Base-by-base conservation (phyloP, 2,888 invertebrate genomes). In the Chrysolina haemoptera region DNA sequence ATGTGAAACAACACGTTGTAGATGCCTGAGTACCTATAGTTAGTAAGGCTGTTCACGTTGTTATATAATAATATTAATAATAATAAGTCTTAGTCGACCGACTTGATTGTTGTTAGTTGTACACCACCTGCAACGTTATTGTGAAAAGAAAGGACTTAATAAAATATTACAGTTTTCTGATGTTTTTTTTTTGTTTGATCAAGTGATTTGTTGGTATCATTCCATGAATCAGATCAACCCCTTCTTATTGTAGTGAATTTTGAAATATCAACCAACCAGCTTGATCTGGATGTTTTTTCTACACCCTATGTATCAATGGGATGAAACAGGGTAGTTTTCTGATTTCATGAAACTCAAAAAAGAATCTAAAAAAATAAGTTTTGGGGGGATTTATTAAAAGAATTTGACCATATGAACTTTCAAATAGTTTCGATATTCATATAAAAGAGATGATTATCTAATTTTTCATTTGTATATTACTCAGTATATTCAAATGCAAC, bases 31-130 rank as follows among this genome's bases (percentile, higher is more conserved):
- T 87, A 88, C 87, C 86, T 88, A 85, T 88, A 88, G 87, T 85
- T 88, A 87, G 86, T 86, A 86, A 87, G 87, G 87, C 88, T 88
- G 88, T 88, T 88, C 88, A 88, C 88, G 88, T 88, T 88, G 88
- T 88, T 88, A 88, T 87, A 87, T 83, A 82, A 82, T 82, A 82
- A 80, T 80, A 79, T 78, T 85, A 86, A 84, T 83, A 82, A 85
- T 84, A 74, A 74, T 84, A 83, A 86, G 85, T 85, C 84, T 85
- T 84, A 84, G 83, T 85, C 83, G 82, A 84, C 83, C 81, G 85
- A 85, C 83, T 85, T 85, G 84, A 85, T 87, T 88, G 87, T 88
- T 87, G 86, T 87, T 87, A 87, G 87, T 86, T 86, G 86, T 87
- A 85, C 84, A 82, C 85, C 86, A 86, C 84, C 85, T 84, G 85